phyloP scores from a whole-genome alignment of 2,113 vertebrate species.

The Tricholaema leucomelas region DNA sequence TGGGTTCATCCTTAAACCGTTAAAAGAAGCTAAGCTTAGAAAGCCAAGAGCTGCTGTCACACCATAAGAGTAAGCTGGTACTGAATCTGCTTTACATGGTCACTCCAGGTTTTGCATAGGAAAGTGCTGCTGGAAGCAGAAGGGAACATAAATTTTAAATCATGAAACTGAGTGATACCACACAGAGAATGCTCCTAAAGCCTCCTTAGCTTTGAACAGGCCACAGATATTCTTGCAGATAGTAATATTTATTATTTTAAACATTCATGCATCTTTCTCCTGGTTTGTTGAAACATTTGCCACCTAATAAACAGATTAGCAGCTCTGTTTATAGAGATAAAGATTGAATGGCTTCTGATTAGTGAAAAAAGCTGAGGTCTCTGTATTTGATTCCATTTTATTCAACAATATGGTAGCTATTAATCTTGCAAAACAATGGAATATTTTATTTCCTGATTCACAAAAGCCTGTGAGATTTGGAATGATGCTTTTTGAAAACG shows the following conservation, averaged over 20 bases:
- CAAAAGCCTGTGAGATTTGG: background rate
- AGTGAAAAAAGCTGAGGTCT: background rate
- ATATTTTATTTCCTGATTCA: background rate
- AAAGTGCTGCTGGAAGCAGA: background rate
- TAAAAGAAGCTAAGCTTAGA: background rate
- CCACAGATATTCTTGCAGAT: background rate
- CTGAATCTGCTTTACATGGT: background rate
- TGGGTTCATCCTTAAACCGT: background rate
- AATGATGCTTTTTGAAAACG: background rate
- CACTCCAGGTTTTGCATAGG: background rate
- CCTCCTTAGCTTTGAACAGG: background rate
- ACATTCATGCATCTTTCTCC: background rate
- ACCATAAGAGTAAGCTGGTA: background rate
- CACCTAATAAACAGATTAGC: background rate
- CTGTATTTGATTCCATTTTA: background rate
- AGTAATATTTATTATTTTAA: background rate
- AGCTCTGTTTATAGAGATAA: background rate
- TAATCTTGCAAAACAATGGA: background rate
- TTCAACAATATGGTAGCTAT: background rate
- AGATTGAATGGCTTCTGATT: background rate
- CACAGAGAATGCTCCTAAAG: background rate
- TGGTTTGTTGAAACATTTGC: background rate
- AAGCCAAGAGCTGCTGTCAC: background rate
- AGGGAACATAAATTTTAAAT: background rate
- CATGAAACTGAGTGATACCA: background rate